Evolutionary conservation across 53 echinoderm and acorn worm genomes (phyloP).

Genomic region (Apostichopus leukothele): DNA sequence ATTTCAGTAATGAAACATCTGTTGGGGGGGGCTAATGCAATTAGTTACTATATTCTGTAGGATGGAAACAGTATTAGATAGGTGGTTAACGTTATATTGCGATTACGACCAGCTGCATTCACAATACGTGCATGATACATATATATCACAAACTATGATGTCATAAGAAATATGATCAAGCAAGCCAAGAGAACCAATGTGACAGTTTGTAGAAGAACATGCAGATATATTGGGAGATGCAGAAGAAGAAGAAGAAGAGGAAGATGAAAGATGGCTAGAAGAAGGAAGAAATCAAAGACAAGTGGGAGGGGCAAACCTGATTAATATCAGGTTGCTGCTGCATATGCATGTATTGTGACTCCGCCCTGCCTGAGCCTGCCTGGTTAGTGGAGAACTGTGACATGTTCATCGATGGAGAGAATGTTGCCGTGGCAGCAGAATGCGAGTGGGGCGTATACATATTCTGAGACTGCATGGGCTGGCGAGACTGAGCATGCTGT

Average conservation of each 20-base stretch:
- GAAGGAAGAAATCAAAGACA: neutral
- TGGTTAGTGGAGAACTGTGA: slow-evolving; percentile 18
- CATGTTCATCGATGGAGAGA: slow-evolving; percentile 13
- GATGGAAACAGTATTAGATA: too few relatives aligned
- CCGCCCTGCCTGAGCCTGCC: neutral
- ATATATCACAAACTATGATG: too few relatives aligned
- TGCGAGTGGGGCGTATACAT: slow-evolving; percentile 13
- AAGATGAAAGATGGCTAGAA: neutral
- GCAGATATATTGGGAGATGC: neutral
- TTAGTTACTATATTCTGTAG: too few relatives aligned
- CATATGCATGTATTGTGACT: slow-evolving; percentile 21
- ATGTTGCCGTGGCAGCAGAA: slow-evolving; percentile 1
- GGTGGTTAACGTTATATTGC: too few relatives aligned
- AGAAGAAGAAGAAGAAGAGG: neutral
- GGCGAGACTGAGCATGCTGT: neutral
- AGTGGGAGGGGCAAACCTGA: slow-evolving; percentile 36
- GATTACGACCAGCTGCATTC: too few relatives aligned
- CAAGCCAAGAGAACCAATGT: neutral
- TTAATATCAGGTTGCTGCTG: slow-evolving; percentile 36
- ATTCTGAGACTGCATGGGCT: neutral
- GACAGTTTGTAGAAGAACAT: neutral
- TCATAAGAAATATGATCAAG: neutral
- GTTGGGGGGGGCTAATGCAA: too few relatives aligned
- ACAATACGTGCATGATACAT: too few relatives aligned
- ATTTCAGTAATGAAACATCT: too few relatives aligned